These are phyloP conservation scores for Acleris emargana DNA, from an alignment of 2,888 invertebrate genomes.

Conservation along the genomic window DNA sequence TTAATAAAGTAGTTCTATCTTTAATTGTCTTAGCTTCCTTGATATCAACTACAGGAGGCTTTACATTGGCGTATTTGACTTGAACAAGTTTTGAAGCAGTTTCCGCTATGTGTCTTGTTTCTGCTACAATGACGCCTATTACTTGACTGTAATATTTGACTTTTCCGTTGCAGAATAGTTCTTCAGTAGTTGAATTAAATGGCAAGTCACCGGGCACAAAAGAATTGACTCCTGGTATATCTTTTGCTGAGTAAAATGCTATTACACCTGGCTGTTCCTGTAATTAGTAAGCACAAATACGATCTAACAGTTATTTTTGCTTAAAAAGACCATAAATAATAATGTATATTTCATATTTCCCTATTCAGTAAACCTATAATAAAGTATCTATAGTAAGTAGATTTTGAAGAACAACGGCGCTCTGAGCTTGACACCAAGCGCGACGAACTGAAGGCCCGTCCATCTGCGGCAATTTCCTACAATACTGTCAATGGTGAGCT, in stretches of 20 bases:
- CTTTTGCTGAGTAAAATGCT: slow-evolving; percentile 85
- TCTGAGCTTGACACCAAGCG: too few relatives aligned
- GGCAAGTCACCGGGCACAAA: slow-evolving; percentile 58
- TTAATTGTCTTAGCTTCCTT: slow-evolving; percentile 48
- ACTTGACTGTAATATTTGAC: slow-evolving; percentile 86
- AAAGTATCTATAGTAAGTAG: too few relatives aligned
- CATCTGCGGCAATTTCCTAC: too few relatives aligned
- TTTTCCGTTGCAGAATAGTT: slow-evolving; percentile 75
- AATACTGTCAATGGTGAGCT: too few relatives aligned
- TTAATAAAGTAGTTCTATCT: slow-evolving; percentile 43
- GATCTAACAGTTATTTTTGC: neutral
- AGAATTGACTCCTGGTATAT: slow-evolving; percentile 86
- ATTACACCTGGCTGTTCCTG: slow-evolving; percentile 86
- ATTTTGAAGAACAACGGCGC: too few relatives aligned
- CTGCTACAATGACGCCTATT: slow-evolving; percentile 86
- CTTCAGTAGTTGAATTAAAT: slow-evolving; percentile 52
- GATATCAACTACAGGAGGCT: slow-evolving; percentile 38
- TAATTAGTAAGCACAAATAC: slow-evolving; percentile 28
- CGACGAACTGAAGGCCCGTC: too few relatives aligned
- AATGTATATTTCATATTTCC: too few relatives aligned
- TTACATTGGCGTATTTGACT: slow-evolving; percentile 63
- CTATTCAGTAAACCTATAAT: too few relatives aligned
- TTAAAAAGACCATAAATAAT: too few relatives aligned
- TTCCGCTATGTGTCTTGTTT: slow-evolving; percentile 74
- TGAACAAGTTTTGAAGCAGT: slow-evolving; percentile 75